phyloP scores from a whole-genome alignment of 2,797 vertebrate genomes.

The Schizopygopsis malacanthus region DNA sequence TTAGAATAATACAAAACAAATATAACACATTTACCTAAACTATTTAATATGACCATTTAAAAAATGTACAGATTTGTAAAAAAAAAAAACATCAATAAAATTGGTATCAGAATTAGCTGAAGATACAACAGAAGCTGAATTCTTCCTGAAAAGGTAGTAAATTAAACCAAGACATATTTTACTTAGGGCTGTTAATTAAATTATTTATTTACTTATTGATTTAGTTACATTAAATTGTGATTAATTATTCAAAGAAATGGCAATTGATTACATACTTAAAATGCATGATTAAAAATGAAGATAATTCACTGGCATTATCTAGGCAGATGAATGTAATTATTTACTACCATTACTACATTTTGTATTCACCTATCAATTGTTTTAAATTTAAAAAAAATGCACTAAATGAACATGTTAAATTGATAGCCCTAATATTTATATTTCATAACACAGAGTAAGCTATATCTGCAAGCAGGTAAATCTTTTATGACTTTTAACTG shows the following conservation, averaged over 20 bases:
- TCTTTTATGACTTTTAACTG: background rate
- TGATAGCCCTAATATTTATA: background rate
- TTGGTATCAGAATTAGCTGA: background rate
- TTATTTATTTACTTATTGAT: background rate
- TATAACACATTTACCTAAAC: background rate
- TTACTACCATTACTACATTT: too few relatives aligned
- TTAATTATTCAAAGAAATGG: too few relatives aligned
- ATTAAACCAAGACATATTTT: background rate
- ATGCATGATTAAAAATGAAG: too few relatives aligned
- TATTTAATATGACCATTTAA: background rate
- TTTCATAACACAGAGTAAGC: background rate
- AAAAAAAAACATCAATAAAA: too few relatives aligned
- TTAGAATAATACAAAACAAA: background rate
- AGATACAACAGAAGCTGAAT: background rate
- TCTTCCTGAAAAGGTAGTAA: background rate
- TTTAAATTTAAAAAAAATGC: background rate
- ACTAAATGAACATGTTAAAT: background rate
- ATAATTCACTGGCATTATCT: too few relatives aligned
- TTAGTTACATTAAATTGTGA: background rate
- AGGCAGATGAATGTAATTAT: too few relatives aligned
- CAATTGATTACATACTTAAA: too few relatives aligned
- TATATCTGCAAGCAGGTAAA: background rate
- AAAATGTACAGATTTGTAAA: too few relatives aligned
- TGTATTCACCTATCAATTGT: too few relatives aligned
- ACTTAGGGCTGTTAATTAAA: too few relatives aligned